These are phyloP conservation scores for Lymantria monacha DNA, from an alignment of 2,888 invertebrate genomes.

Conservation along the genomic window DNA sequence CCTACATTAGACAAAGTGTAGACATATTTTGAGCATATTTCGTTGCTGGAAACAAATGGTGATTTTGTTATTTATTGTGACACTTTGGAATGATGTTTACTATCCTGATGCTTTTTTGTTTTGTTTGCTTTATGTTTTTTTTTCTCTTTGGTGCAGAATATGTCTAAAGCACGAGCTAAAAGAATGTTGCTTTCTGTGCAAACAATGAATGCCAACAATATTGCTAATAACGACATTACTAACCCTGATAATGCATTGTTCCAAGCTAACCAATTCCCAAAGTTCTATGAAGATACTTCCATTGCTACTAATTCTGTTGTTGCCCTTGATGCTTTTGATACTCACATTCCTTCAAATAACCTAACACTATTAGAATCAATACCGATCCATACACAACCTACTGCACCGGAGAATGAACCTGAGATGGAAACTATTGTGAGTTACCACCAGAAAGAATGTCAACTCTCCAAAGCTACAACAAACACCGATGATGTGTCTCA, in stretches of 20 bases:
- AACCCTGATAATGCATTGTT: background rate
- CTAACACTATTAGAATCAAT: background rate
- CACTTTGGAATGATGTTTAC: too few relatives aligned
- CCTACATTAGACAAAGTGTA: too few relatives aligned
- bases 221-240: background rate
- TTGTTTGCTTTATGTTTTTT: too few relatives aligned
- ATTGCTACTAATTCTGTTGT: background rate
- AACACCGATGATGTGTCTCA: background rate
- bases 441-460: background rate
- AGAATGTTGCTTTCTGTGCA: background rate
- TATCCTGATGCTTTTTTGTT: too few relatives aligned
- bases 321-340: background rate
- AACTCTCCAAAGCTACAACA: background rate
- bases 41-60: too few relatives aligned
- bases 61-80: too few relatives aligned
- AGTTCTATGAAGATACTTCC: background rate
- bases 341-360: background rate
- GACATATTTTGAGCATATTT: too few relatives aligned
- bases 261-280: slow-evolving; percentile 1
- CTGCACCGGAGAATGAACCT: background rate
- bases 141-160: background rate
- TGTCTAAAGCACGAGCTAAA: background rate
- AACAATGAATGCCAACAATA: background rate
- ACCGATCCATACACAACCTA: background rate
- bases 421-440: background rate